These are phyloP conservation scores for Blomia tropicalis DNA, from an alignment of 2,888 invertebrate genomes.

Conservation along the genomic window DNA sequence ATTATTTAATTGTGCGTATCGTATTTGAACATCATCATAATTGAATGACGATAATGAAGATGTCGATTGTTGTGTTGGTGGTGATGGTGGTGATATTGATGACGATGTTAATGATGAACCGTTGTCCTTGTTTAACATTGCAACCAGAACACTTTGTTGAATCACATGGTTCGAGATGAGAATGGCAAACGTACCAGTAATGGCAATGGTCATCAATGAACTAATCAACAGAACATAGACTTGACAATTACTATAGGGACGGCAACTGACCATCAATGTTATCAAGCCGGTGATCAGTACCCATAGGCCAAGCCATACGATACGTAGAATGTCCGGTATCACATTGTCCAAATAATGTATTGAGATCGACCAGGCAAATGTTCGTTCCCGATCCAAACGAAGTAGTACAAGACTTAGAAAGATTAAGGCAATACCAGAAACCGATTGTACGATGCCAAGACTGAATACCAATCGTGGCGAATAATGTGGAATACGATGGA, in stretches of 20 bases:
- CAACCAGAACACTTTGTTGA: not conserved
- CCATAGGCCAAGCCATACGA: not conserved
- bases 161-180: not conserved
- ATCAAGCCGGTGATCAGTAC: not conserved
- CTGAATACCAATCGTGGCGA: conserved; percentile 1
- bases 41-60: not conserved
- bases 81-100: no score
- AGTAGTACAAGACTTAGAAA: conserved; percentile 6
- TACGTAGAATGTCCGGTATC: not conserved
- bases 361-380: conserved; percentile 7
- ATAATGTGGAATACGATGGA: not conserved
- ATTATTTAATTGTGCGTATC: not conserved
- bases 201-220: not conserved
- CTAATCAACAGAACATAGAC: not conserved
- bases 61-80: no score
- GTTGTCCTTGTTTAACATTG: not conserved
- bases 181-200: conserved; percentile 2
- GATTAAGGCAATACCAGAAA: conserved; percentile 13
- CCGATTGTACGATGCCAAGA: not conserved
- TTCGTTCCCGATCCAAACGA: conserved; percentile 3
- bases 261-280: not conserved
- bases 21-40: not conserved
- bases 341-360: not conserved
- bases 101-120: not conserved
- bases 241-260: not conserved